A percentile compares a stretch with the other conserved stretches of the same genome.
These are phyloP conservation scores for Ips nitidus DNA, from an alignment of 1,140 invertebrate genomes.

Conservation along the genomic window DNA sequence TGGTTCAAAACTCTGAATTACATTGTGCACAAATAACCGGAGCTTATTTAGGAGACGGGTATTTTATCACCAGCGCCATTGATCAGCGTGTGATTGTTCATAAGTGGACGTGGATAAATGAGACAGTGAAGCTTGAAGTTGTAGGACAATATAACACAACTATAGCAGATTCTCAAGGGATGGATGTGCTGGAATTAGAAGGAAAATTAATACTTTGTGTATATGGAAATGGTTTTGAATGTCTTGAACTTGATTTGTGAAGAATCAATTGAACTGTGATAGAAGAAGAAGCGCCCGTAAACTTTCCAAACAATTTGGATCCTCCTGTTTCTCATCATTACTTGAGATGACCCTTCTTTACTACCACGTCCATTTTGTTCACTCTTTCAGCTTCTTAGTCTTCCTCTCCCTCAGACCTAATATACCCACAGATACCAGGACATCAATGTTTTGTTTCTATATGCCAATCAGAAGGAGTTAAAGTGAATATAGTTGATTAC, in stretches of 20 bases:
- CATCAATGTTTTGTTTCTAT: no score
- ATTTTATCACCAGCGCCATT: constrained; percentile 59
- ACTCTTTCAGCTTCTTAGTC: no score
- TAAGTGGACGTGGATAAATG: constrained; percentile 46
- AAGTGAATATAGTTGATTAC: no score
- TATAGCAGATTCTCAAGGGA: constrained; percentile 64
- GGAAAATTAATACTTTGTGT: constrained; percentile 35
- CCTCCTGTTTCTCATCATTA: no score
- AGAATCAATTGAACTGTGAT: neutral
- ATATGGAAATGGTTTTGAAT: constrained; percentile 44
- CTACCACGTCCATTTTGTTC: no score
- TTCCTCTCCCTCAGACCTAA: no score
- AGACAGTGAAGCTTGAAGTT: constrained; percentile 49
- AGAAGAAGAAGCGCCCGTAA: no score
- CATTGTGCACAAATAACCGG: constrained; percentile 72
- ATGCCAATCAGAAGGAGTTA: no score
- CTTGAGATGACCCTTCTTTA: no score
- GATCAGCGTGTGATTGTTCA: constrained; percentile 63
- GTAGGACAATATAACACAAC: constrained; percentile 53
- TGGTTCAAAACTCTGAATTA: constrained; percentile 17
- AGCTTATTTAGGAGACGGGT: constrained; percentile 53
- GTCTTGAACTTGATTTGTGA: constrained; percentile 17
- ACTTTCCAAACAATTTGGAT: no score
- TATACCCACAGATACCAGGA: no score
- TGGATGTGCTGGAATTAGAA: constrained; percentile 47